Percentiles rank a stretch among this genome's conserved stretches.
phyloP scores from a whole-genome alignment of 2,888 invertebrate genomes.

The Baronia brevicornis region DNA sequence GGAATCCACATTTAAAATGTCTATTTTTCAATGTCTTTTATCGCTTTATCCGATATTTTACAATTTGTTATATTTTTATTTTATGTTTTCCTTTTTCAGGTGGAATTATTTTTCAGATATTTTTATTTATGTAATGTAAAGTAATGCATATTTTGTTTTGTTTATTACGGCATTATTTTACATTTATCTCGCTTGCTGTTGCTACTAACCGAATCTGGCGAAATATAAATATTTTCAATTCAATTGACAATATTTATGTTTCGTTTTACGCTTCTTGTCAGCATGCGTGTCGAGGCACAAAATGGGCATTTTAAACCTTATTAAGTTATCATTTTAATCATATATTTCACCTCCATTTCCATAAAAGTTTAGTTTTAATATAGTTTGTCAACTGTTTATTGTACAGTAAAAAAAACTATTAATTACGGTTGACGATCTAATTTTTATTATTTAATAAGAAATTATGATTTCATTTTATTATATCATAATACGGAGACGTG shows the following conservation, averaged over 20 bases:
- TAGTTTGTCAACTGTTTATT: constrained; percentile 4
- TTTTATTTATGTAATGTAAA: constrained; percentile 26
- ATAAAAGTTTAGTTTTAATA: constrained; percentile 30
- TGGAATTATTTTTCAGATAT: constrained; percentile 17
- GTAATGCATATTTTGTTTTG: constrained; percentile 24
- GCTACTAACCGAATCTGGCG: constrained; percentile 49
- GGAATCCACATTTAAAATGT: constrained; percentile 59
- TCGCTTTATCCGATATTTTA: constrained; percentile 13
- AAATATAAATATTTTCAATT: constrained; percentile 43
- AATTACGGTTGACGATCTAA: too few species aligned
- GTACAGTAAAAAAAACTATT: too few species aligned
- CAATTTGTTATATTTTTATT: constrained; percentile 19
- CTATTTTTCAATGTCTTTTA: constrained; percentile 34
- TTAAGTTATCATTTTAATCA: constrained; percentile 20
- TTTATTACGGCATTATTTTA: constrained; percentile 32
- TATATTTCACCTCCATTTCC: constrained; percentile 63
- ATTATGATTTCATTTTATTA: too few species aligned
- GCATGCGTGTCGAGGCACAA: constrained; percentile 43
- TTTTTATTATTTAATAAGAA: too few species aligned
- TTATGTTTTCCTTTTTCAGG: constrained; percentile 25
- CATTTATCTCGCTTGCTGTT: constrained; percentile 21
- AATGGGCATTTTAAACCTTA: constrained; percentile 68
- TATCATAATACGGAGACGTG: not conserved
- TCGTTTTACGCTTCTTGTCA: constrained; percentile 26
- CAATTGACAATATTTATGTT: constrained; percentile 42